Evolutionary conservation across 2,113 vertebrate species (phyloP).

Genomic region (Tor tambroides): DNA sequence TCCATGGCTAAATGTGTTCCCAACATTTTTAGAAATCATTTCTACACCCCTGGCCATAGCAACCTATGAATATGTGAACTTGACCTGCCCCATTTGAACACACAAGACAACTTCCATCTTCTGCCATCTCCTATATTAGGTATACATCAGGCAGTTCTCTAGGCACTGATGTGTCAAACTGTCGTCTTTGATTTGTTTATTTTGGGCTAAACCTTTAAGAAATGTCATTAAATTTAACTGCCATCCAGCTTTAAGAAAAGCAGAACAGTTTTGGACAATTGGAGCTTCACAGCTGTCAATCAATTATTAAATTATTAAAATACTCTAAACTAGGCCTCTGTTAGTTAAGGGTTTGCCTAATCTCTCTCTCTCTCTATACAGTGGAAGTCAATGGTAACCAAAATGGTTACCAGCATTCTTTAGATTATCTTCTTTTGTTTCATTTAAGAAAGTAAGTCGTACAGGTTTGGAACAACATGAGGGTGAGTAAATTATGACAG

Average conservation of each 20-base stretch:
- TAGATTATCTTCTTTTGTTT: neutral
- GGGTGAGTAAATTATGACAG: neutral
- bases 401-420: neutral
- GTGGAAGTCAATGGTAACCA: too few relatives aligned
- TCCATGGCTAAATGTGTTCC: too few relatives aligned
- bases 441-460: neutral
- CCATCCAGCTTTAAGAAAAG: neutral
- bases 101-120: neutral
- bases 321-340: too few relatives aligned
- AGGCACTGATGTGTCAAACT: conserved; percentile 24
- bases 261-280: neutral
- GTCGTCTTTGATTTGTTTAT: conserved; percentile 5
- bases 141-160: neutral
- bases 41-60: neutral
- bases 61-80: neutral
- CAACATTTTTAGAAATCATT: neutral
- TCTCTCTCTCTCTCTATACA: too few relatives aligned
- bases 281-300: neutral
- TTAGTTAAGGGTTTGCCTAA: too few relatives aligned
- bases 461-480: neutral
- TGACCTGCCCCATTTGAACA: neutral
- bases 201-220: conserved; percentile 7
- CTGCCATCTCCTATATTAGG: neutral
- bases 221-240: neutral
- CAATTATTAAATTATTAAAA: neutral